phyloP scores from a whole-genome alignment of 2,113 vertebrate species.

The Pleuronectes platessa region DNA sequence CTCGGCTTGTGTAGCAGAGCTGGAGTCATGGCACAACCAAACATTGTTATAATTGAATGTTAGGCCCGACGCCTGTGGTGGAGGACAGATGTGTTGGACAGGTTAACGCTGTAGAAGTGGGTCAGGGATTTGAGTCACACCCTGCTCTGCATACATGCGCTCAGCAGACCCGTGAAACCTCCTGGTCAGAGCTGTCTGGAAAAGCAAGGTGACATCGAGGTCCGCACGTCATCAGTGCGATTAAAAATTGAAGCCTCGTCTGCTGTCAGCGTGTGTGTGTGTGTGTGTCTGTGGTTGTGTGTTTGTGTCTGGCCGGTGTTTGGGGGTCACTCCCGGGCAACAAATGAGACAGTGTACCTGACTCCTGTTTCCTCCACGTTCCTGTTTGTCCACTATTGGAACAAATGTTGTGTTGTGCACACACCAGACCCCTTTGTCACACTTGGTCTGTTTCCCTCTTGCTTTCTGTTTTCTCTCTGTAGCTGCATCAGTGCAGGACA shows the following conservation, averaged over 20 bases:
- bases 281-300: constrained; percentile 9
- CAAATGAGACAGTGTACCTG: constrained; percentile 38
- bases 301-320: constrained; percentile 36
- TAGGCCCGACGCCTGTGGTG: constrained; percentile 33
- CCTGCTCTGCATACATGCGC: constrained; percentile 17
- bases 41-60: constrained; percentile 59
- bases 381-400: constrained; percentile 54
- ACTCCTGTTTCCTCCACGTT: constrained; percentile 58
- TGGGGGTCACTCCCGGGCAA: constrained; percentile 49
- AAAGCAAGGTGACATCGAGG: constrained; percentile 14
- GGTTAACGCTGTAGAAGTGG: constrained; percentile 26
- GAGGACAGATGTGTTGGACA: constrained; percentile 29
- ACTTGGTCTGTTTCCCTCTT: constrained; percentile 21
- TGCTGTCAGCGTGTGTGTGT: constrained; percentile 17
- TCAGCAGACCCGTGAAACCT: constrained; percentile 20
- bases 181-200: constrained; percentile 25
- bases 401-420: constrained; percentile 64
- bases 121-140: constrained; percentile 30
- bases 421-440: constrained; percentile 52
- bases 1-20: constrained; percentile 24
- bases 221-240: constrained; percentile 8
- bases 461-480: constrained; percentile 29
- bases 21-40: constrained; percentile 48
- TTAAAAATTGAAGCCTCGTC: constrained; percentile 53
- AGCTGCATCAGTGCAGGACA: constrained; percentile 38